Base-by-base conservation (phyloP, 2,797 vertebrate genomes). In the Tenualosa ilisha region DNA sequence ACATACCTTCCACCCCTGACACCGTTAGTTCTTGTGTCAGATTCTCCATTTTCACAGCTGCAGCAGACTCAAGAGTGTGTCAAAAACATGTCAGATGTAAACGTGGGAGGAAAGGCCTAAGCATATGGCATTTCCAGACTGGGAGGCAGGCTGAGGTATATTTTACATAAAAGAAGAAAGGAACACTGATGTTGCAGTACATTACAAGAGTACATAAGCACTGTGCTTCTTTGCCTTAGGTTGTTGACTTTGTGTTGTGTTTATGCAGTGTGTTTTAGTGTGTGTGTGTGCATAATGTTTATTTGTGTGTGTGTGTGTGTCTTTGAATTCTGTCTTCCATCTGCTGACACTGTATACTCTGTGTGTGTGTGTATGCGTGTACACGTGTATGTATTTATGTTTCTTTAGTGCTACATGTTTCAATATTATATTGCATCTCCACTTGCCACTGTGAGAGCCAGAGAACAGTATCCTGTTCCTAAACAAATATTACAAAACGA, bases 21-120 rank as follows among this genome's bases (percentile, higher is more conserved):
- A 43, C 49, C 37, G 43, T 31, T 15, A 75, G 68, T 82, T 88
- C 40, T 40, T 40, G 63, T 79, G 24, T 82, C 82, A 82, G 37
- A 43, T 75, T 89, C 84, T 86, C 88, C 46, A 83, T 84, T 82
- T 88, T 75, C 87, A 61, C 59, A 13, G 82, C 89, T 88, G 88
- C 81, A 84, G 17, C 83, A 85, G 84, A 31, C 37, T 31, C n/a
- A 2, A 20, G 40, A 17, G 56, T 13, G 63, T 72, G 85, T 63
- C 83, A 81, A 68, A 26, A 88, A 81, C 56, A 79, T 83, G 68
- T 85, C 84, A 4, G 20, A 40, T 17, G 31, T 81, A 61, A 84
- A 84, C 85, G 84, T 82, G 86, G 83, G 82, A 87, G 8, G 7
- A 84, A 83, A 79, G 56, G 85, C 20, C 43, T 84, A 86, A 72